Evolutionary conservation across 1,140 invertebrate genomes (phyloP), one percentile per base, ranked within the genome.

Genomic region (Eupristina koningsbergeri): DNA sequence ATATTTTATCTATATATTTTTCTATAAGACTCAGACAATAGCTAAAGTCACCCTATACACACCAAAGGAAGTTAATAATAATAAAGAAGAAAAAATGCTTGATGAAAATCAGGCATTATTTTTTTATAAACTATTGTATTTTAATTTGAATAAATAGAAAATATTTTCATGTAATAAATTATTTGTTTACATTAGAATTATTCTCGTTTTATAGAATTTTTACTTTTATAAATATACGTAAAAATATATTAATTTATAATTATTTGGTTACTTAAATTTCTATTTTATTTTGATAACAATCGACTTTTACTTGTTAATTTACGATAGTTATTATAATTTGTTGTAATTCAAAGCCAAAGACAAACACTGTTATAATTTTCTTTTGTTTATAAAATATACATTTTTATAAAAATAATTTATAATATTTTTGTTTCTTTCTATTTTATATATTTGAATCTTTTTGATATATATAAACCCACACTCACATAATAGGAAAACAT

Each of bases 1-100:
- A 71, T 71, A 71, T 71, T 75, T 75, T 36, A 80, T 39, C 22
- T 80, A 80, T 80, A 73, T 39, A 80, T 80, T 80, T 58, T 8
- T 34, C 26, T 19, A 7, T 26, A 80, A 41, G n/a, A 71, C 67
- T 45, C 50, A 63, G 53, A 73, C 34, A 45, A 74, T 61, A 74
- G 34, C n/a, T 53, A n/a, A 61, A 67, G n/a, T 63, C 34, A 45
- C 26, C 11, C 8, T 71, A 69, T 74, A 31, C 17, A 74, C 63
- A 74, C 69, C 69, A 74, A 81, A 81, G 80, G 69, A 74, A 58
- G 29, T 17, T 36, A 26, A 45, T 71, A 39, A 53, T 8, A 36
- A 26, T 80, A 50, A 34, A 5, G 67, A 71, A 17, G 31, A 53
- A 73, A 50, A 69, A 80, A 11, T 34, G 58, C 31, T 50, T 69